phyloP scores from a whole-genome alignment of 2,797 vertebrate genomes.

The Hippocampus kuda region DNA sequence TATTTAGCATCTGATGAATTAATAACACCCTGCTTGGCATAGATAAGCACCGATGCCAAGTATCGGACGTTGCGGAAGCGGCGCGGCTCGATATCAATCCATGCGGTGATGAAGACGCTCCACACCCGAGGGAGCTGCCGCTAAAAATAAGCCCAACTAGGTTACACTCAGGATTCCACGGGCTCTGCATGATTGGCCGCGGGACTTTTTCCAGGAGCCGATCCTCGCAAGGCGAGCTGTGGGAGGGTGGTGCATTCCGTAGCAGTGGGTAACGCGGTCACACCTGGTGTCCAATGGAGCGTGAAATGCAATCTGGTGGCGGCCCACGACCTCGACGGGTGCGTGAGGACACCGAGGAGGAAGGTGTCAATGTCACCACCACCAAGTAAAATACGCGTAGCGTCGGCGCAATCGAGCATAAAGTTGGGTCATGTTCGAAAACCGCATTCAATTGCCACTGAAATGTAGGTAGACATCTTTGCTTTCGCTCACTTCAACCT shows the following conservation, averaged over 20 bases:
- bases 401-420: neutral
- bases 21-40: conserved; percentile 32
- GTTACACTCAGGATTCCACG: conserved; percentile 37
- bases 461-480: too few species aligned
- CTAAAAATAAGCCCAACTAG: conserved; percentile 62
- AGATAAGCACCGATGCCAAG: conserved; percentile 8
- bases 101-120: conserved; percentile 37
- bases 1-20: conserved; percentile 40
- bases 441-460: too few species aligned
- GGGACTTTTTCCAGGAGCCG: neutral
- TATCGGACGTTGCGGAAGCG: conserved; percentile 13
- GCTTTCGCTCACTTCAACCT: too few species aligned
- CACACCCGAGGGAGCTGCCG: conserved; percentile 46
- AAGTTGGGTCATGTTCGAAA: too few species aligned
- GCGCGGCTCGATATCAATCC: conserved; percentile 39
- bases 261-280: conserved; percentile 48
- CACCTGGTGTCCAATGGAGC: conserved; percentile 33
- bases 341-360: conserved; percentile 1
- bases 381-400: conserved; percentile 11
- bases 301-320: conserved; percentile 45
- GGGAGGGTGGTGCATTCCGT: conserved; percentile 55
- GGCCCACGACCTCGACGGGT: conserved; percentile 35
- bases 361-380: conserved; percentile 42
- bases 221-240: conserved; percentile 21
- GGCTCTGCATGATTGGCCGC: conserved; percentile 20